Base-by-base conservation (phyloP, 2,113 vertebrate genomes). In the Pygathrix nemaeus region DNA sequence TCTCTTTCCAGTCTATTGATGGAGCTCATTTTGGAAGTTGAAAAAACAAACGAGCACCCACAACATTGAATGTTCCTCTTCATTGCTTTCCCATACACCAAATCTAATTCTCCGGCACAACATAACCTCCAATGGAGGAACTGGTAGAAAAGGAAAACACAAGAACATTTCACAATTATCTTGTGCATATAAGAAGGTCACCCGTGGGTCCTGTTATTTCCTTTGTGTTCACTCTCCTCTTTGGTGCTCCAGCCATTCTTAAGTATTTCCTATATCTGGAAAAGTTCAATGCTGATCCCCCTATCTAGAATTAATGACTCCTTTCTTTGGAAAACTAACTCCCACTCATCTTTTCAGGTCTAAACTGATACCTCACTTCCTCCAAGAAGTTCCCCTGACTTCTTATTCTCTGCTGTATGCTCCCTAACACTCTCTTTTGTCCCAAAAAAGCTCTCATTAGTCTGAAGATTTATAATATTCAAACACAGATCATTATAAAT, bases 401-500 rank as follows among this genome's bases (percentile, higher is more conserved):
- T 81, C 9, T 23, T 43, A 73, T 14, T 61, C 45, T 75, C 40
- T 73, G 7, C 10, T 57, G 38, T 32, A 5, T 55, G 16, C 20
- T 64, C 10, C 21, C 23, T 64, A 76, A n/a, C 5, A n/a, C 9
- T 81, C 25, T 75, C 2, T 30, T 55, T 14, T 57, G 45, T 61
- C 68, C 16, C 11, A 32, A 52, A 79, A 48, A 5, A 48, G 40
- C 2, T 52, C 52, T 66, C 9, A 27, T 48, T 38, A 14, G 27
- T 80, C 70, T 79, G 98, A 98, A 97, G 94, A 94, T 98, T 98
- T 99, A 98, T 98, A 98, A 99, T 98, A 98, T 96, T 98, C 98
- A 98, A 98, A 98, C 98, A 98, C 97, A 98, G 97, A 98, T 98
- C 96, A 98, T 98, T 98, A 98, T 98, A 98, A 98, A 97, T 98